A percentile compares a stretch with the other conserved stretches of the same genome.
Conservation (phyloP, 2,888 invertebrate genomes). For the Meloe dianella region DNA sequence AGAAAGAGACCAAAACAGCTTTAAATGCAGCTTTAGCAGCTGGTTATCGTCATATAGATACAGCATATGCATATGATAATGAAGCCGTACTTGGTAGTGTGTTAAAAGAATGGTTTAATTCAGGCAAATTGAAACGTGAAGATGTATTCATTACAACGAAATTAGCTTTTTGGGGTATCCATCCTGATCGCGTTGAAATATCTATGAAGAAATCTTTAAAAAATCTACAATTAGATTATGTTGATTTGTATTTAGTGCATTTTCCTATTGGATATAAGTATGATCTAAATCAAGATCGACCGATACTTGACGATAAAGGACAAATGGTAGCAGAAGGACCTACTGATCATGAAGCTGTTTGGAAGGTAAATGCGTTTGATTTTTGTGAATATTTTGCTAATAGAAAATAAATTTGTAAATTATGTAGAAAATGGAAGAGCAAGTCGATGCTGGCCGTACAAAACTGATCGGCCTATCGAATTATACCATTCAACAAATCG, state of each 20-base stretch:
- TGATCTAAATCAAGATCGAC: neutral
- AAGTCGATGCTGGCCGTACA: slow-evolving; percentile 70
- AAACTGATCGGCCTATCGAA: slow-evolving; percentile 86
- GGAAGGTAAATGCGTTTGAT: slow-evolving; percentile 36
- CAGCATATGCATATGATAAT: slow-evolving; percentile 77
- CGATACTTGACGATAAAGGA: neutral
- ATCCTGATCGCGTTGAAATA: slow-evolving; percentile 59
- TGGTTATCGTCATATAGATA: slow-evolving; percentile 83
- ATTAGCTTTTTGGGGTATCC: slow-evolving; percentile 67
- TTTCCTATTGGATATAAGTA: slow-evolving; percentile 40
- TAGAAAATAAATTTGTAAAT: neutral
- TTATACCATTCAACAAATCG: slow-evolving; percentile 73
- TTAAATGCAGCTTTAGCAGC: slow-evolving; percentile 71
- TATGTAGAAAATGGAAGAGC: slow-evolving; percentile 66
- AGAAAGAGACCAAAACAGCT: slow-evolving; percentile 67
- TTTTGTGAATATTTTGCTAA: neutral
- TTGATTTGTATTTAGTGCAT: slow-evolving; percentile 46
- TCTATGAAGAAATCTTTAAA: slow-evolving; percentile 42
- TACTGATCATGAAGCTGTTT: slow-evolving; percentile 37
- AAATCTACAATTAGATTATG: slow-evolving; percentile 42
- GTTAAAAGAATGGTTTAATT: slow-evolving; percentile 71
- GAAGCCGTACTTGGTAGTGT: slow-evolving; percentile 76
- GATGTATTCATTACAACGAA: slow-evolving; percentile 85
- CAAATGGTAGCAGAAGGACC: slow-evolving; percentile 45
- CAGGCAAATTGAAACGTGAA: slow-evolving; percentile 71